Conservation (phyloP, 2,113 vertebrate genomes). For the Herpetotheres cachinnans region DNA sequence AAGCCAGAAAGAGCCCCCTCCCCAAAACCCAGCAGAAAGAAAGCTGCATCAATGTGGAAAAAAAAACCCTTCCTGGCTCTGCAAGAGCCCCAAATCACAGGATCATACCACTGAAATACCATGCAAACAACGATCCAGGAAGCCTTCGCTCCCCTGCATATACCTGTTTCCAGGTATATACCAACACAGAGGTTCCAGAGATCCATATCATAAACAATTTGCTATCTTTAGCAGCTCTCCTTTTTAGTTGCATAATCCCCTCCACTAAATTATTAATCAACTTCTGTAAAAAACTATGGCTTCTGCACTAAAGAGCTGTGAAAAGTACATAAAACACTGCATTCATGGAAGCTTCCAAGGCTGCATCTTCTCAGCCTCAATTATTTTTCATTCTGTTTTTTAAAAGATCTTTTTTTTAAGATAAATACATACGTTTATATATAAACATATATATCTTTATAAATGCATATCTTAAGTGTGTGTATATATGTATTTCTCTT, state of each 20-base stretch:
- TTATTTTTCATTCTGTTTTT: neutral
- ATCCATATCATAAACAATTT: neutral
- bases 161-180: neutral
- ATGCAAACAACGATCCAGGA: neutral
- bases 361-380: neutral
- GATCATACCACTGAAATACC: neutral
- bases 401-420: neutral
- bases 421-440: neutral
- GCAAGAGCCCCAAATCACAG: neutral
- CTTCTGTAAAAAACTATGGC: neutral
- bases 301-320: neutral
- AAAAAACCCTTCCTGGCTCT: neutral
- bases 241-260: neutral
- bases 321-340: neutral
- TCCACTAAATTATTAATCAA: neutral
- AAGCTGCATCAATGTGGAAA: neutral
- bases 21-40: neutral
- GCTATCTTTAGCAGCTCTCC: neutral
- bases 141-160: neutral
- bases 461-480: neutral
- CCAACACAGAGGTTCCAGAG: neutral
- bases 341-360: neutral
- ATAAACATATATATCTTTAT: neutral
- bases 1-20: neutral
- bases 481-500: neutral